Conservation (phyloP, 1,140 invertebrate species). For the Drosophila leontia region DNA sequence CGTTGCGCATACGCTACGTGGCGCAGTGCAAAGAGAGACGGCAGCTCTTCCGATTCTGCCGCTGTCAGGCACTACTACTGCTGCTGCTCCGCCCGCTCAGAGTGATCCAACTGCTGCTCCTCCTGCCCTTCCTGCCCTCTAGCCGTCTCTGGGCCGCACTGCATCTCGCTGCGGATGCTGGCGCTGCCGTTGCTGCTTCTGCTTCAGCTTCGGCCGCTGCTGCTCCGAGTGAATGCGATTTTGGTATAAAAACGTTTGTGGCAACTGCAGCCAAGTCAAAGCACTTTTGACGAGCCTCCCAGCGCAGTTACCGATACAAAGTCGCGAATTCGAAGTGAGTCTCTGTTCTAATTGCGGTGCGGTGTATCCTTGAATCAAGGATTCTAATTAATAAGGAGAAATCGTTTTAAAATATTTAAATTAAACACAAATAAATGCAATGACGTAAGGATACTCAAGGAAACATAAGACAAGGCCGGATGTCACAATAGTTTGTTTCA, state of each 20-base stretch:
- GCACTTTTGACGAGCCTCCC: conserved; percentile 80
- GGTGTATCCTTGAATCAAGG: conserved; percentile 5
- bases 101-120: conserved; percentile 7
- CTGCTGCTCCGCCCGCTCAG: conserved; percentile 20
- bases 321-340: conserved; percentile 69
- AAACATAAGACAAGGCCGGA: not conserved
- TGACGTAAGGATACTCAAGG: not conserved
- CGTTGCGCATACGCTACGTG: conserved; percentile 82
- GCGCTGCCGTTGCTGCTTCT: conserved; percentile 34
- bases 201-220: conserved; percentile 27
- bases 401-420: not conserved
- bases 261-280: conserved; percentile 73
- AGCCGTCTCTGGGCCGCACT: conserved; percentile 33
- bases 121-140: conserved; percentile 23
- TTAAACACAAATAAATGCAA: not conserved
- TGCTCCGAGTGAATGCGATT: conserved; percentile 64
- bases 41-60: conserved; percentile 66
- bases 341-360: conserved; percentile 25
- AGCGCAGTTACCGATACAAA: conserved; percentile 54
- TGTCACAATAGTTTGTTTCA: not conserved
- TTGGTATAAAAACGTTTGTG: conserved; percentile 83
- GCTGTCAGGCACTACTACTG: conserved; percentile 16
- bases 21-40: conserved; percentile 34
- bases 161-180: conserved; percentile 75
- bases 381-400: too few relatives aligned